Percentiles rank a stretch among this genome's conserved stretches.
These are phyloP conservation scores for Caenorhabditis virilis DNA, from an alignment of 2,888 invertebrate species.

Conservation along the genomic window DNA sequence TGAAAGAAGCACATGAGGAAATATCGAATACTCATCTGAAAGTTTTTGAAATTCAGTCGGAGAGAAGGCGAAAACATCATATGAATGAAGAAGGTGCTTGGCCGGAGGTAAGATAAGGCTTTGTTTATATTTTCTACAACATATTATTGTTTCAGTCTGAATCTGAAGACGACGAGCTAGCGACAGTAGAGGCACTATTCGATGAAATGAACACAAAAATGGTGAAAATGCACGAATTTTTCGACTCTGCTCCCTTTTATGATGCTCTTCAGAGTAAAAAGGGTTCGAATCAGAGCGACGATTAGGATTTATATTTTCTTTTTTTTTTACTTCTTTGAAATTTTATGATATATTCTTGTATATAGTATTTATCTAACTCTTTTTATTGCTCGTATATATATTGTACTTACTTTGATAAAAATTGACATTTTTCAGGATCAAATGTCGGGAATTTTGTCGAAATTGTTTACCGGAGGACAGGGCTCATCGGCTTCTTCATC, in stretches of 20 bases:
- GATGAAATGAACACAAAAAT: conserved; percentile 28
- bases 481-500: conserved; percentile 8
- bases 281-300: conserved; percentile 1
- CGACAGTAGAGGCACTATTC: conserved; percentile 20
- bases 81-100: too few relatives aligned
- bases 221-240: conserved; percentile 29
- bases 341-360: too few relatives aligned
- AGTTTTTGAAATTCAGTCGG: conserved; percentile 29
- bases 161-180: conserved; percentile 25
- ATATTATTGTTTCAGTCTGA: conserved; percentile 28
- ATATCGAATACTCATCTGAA: conserved; percentile 43
- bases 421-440: conserved; percentile 16
- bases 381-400: conserved; percentile 6
- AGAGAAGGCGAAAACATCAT: conserved; percentile 7
- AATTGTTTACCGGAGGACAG: conserved; percentile 22
- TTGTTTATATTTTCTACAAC: too few relatives aligned
- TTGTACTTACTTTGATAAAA: neutral
- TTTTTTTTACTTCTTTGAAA: neutral
- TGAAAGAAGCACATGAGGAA: conserved; percentile 48
- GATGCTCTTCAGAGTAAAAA: conserved; percentile 21
- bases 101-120: too few relatives aligned
- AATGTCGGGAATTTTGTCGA: conserved; percentile 17
- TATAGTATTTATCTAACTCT: neutral
- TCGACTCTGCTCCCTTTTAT: conserved; percentile 37
- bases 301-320: conserved; percentile 29